phyloP scores from a whole-genome alignment of 1,140 invertebrate species.

The Anastrepha ludens region DNA sequence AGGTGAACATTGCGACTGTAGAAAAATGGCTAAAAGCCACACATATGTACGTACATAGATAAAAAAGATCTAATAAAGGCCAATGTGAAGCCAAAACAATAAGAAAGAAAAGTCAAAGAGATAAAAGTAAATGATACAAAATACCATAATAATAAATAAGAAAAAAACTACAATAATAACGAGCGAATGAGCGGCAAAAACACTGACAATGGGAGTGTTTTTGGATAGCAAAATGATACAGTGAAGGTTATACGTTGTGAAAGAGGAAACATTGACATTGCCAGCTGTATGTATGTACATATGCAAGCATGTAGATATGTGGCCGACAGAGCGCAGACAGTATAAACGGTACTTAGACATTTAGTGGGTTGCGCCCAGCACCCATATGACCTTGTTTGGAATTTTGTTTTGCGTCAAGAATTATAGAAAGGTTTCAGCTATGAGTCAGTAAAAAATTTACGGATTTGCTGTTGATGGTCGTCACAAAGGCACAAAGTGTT shows the following conservation, averaged over 20 bases:
- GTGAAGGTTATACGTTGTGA: conserved; percentile 13
- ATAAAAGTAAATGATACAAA: neutral
- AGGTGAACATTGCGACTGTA: neutral
- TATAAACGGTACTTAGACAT: conserved; percentile 1
- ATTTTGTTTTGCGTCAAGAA: neutral
- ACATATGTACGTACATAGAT: neutral
- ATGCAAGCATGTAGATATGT: neutral
- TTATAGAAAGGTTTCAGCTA: neutral
- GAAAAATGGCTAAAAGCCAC: neutral
- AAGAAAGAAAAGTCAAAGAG: neutral
- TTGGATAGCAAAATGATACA: neutral
- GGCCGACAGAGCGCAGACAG: neutral
- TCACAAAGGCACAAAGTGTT: neutral
- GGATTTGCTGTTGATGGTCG: conserved; percentile 19
- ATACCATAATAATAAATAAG: neutral
- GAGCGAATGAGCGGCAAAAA: neutral
- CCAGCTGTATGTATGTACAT: neutral
- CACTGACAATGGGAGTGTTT: conserved; percentile 21
- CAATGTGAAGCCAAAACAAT: neutral
- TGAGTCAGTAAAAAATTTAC: conserved; percentile 30
- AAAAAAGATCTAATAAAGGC: neutral
- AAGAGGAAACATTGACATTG: conserved; percentile 48
- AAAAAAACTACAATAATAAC: neutral
- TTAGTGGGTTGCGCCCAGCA: neutral
- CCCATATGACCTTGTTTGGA: neutral